Evolutionary conservation across 2,888 invertebrate genomes (phyloP).

Genomic region (Drosophila engyochracea): DNA sequence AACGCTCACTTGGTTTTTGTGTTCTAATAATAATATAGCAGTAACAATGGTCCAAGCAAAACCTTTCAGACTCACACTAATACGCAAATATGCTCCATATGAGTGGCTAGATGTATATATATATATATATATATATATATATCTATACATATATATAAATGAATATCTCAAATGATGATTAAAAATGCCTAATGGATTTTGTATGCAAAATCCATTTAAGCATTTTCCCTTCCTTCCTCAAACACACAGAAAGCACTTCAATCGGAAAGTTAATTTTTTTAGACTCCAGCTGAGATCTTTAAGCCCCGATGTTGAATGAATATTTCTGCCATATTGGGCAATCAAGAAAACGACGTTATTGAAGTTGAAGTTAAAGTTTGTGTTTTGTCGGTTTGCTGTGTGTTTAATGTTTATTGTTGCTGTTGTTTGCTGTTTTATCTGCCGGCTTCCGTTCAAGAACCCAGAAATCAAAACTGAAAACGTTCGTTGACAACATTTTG

Average conservation of each 20-base stretch:
- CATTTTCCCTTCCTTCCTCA: constrained; percentile 54
- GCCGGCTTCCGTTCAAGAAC: constrained; percentile 68
- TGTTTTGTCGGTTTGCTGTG: constrained; percentile 30
- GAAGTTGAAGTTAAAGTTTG: constrained; percentile 45
- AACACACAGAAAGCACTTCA: constrained; percentile 54
- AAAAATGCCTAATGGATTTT: constrained; percentile 69
- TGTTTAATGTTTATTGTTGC: constrained; percentile 19
- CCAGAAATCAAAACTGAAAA: constrained; percentile 52
- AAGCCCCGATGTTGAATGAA: constrained; percentile 23
- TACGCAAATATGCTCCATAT: neutral
- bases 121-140: neutral
- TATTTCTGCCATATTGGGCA: constrained; percentile 70
- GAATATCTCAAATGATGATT: constrained; percentile 35
- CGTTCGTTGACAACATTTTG: constrained; percentile 58
- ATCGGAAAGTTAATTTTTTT: constrained; percentile 66
- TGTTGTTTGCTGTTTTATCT: constrained; percentile 45
- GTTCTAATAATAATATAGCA: constrained; percentile 70
- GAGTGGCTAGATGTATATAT: neutral
- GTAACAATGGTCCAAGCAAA: constrained; percentile 47
- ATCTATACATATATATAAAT: neutral
- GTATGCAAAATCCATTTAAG: constrained; percentile 68
- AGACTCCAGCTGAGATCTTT: constrained; percentile 16
- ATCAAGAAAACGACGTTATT: constrained; percentile 36
- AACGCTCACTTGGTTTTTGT: constrained; percentile 79
- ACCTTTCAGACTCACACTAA: constrained; percentile 21